Evolutionary conservation across 2,888 invertebrate genomes (phyloP), one percentile per base, ranked within the genome.

Genomic region (Apotomis capreana): DNA sequence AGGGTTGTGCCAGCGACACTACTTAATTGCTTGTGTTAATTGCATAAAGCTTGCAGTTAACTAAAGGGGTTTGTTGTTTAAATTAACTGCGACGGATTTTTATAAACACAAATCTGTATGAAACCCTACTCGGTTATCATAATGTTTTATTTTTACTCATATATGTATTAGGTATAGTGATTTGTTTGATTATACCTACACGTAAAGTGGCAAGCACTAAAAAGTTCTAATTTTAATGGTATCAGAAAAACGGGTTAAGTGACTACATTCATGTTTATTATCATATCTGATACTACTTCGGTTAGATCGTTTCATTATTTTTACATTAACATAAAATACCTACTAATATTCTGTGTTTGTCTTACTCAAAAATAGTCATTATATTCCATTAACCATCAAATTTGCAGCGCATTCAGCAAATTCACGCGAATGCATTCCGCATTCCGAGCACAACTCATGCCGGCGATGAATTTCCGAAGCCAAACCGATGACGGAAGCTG

Each of bases 401-500:
- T 70, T 70, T 57, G 52, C 60, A 68, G 68, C 52, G 65, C 54
- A 12, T 54, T 52, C 49, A 40, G 10, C 52, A 55, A 62, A 57
- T 57, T 62, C 10, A 52, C 61, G n/a, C 55, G 60, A 49, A 49
- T 57, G 57, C 68, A 49, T 49, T 52, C 26, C 36, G 68, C 67
- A 68, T 72, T 54, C 49, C 68, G 52, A 62, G 68, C 61, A 72
- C 59, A 5, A 63, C 67, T 67, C 64, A 64, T 70, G 46, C 71
- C 55, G 55, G 52, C 58, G 46, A 75, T 74, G 72, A 63, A 75
- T 74, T 69, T 67, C 69, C 74, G 70, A 55, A 51, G 46, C 69
- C 64, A 65, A 84, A 83, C 84, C 78, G 83, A 85, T 84, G 86
- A 85, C 83, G 83, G 84, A 84, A 87, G 85, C 86, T 83, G 83